phyloP scores from a whole-genome alignment of 2,113 vertebrate genomes.

The Thinocorus orbignyianus region DNA sequence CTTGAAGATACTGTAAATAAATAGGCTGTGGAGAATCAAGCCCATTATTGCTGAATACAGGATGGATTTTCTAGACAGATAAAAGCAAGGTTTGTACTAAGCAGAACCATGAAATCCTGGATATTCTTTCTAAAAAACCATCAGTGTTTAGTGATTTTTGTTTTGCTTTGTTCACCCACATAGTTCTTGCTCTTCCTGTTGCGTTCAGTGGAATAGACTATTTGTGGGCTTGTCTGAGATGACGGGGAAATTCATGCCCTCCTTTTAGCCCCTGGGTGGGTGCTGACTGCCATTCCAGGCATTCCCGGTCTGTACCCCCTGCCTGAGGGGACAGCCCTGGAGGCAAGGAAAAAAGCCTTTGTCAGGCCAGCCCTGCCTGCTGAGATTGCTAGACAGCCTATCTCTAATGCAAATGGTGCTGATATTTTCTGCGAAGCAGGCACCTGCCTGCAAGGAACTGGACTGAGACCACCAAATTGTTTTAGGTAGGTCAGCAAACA shows the following conservation, averaged over 20 bases:
- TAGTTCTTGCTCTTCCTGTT: neutral
- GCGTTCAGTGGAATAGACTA: neutral
- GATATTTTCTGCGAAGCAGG: constrained; percentile 54
- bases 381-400: constrained; percentile 22
- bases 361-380: neutral
- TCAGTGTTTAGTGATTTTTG: neutral
- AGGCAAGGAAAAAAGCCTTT: neutral
- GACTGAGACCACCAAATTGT: constrained; percentile 71
- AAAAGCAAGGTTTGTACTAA: neutral
- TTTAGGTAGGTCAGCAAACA: constrained; percentile 76
- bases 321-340: neutral
- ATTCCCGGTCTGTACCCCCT: neutral
- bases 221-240: neutral
- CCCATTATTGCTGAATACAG: neutral
- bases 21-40: neutral
- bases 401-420: constrained; percentile 43
- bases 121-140: neutral
- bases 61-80: neutral
- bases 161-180: neutral
- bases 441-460: constrained; percentile 72
- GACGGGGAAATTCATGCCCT: neutral
- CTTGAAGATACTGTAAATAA: neutral
- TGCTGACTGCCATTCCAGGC: neutral
- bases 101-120: neutral
- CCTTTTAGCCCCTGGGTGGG: neutral